Percentiles rank a stretch among this genome's conserved stretches.
phyloP scores from a whole-genome alignment of 2,797 vertebrate species.

The Crax fasciolata region DNA sequence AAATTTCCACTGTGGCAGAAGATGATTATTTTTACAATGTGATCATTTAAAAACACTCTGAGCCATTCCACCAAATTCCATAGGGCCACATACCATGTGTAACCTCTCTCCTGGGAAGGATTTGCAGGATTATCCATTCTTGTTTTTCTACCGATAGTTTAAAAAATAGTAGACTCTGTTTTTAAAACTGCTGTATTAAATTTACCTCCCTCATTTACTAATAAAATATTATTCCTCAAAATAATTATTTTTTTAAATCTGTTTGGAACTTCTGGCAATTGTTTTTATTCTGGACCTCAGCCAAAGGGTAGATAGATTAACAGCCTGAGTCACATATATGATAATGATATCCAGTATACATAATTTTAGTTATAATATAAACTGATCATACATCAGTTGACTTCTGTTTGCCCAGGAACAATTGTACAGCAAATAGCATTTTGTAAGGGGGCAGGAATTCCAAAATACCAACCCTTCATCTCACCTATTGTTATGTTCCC shows the following conservation, averaged over 20 bases:
- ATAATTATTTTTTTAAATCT: background rate
- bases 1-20: background rate
- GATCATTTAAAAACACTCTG: background rate
- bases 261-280: background rate
- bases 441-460: background rate
- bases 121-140: background rate
- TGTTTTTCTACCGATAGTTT: background rate
- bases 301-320: background rate
- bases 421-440: background rate
- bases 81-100: background rate
- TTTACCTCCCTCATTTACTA: background rate
- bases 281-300: background rate
- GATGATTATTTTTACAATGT: background rate
- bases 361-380: background rate
- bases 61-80: background rate
- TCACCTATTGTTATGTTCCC: constrained; percentile 92
- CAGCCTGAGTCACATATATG: background rate
- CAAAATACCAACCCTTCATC: constrained; percentile 11
- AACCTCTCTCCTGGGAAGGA: background rate
- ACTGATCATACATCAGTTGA: background rate
- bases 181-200: background rate
- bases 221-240: background rate
- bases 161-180: background rate
- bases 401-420: background rate
- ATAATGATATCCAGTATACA: background rate